These are phyloP conservation scores for Apodemia zela DNA, from an alignment of 2,888 invertebrate species.

Conservation along the genomic window DNA sequence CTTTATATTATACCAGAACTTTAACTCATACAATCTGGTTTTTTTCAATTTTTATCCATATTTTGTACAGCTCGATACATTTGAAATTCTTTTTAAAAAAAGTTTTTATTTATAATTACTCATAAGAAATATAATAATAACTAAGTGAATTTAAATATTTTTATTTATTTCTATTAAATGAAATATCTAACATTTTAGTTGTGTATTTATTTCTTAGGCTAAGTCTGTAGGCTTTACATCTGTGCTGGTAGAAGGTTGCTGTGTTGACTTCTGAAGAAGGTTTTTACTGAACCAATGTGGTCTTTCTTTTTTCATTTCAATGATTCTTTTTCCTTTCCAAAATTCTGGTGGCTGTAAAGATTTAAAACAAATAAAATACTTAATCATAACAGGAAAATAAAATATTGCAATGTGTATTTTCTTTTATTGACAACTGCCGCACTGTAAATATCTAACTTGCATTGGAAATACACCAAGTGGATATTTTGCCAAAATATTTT, in stretches of 20 bases:
- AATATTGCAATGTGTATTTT: no score
- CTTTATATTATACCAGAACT: no score
- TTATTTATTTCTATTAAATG: constrained; percentile 11
- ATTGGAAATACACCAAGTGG: no score
- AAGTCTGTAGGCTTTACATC: constrained; percentile 88
- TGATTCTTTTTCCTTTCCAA: constrained; percentile 86
- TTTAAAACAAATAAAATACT: constrained; percentile 13
- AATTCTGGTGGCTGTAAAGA: constrained; percentile 76
- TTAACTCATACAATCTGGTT: no score
- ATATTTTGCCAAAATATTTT: no score
- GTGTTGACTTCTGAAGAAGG: constrained; percentile 88
- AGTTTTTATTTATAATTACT: no score
- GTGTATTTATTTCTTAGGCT: constrained; percentile 64
- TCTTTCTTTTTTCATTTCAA: constrained; percentile 91
- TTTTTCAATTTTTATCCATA: no score
- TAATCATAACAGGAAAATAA: not conserved
- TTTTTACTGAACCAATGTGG: constrained; percentile 95
- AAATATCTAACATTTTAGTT: not conserved
- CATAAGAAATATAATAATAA: not conserved
- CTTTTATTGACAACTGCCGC: no score
- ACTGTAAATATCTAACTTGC: no score
- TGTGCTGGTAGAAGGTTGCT: constrained; percentile 84
- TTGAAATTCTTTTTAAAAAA: no score
- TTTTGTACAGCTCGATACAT: no score
- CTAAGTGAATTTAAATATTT: not conserved